These are phyloP conservation scores for Dolomedes plantarius DNA, from an alignment of 2,888 invertebrate genomes.

Conservation along the genomic window DNA sequence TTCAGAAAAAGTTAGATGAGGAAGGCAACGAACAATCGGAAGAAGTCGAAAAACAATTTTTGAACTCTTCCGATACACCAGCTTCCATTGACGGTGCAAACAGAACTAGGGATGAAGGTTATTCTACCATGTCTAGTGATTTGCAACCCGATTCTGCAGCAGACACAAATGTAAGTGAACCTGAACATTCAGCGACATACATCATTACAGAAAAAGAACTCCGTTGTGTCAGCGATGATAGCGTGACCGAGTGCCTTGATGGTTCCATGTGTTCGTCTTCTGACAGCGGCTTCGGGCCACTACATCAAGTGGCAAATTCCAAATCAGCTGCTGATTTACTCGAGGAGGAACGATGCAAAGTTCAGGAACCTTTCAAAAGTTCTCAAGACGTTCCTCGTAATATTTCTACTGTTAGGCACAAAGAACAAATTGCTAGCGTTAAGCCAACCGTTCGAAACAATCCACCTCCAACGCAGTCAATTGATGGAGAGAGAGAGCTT, in stretches of 20 bases:
- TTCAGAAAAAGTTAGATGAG: constrained; percentile 36
- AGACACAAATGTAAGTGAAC: constrained; percentile 62
- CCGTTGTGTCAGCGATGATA: constrained; percentile 53
- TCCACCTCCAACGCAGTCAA: background rate
- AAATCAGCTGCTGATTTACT: background rate
- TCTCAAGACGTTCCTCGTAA: constrained; percentile 8
- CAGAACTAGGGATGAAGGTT: constrained; percentile 86
- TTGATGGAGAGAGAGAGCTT: background rate
- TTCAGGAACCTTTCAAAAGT: constrained; percentile 15
- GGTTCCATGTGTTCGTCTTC: constrained; percentile 65
- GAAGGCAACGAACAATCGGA: background rate
- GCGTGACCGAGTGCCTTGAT: constrained; percentile 64
- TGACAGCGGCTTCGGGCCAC: constrained; percentile 62
- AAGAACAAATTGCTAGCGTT: constrained; percentile 62
- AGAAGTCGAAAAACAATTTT: constrained; percentile 19
- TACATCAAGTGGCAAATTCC: constrained; percentile 41
- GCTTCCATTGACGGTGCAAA: constrained; percentile 41
- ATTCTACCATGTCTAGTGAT: constrained; percentile 89
- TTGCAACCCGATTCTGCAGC: constrained; percentile 82
- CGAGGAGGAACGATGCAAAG: constrained; percentile 16
- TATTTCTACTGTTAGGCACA: constrained; percentile 40
- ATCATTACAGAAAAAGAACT: constrained; percentile 40
- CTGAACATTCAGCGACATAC: constrained; percentile 50
- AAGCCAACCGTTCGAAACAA: constrained; percentile 49
- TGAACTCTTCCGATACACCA: constrained; percentile 48